Evolutionary conservation across 92 coral and sea anemone species (phyloP), one percentile per base, ranked within the genome.

Genomic region (Palythoa grandiflora): DNA sequence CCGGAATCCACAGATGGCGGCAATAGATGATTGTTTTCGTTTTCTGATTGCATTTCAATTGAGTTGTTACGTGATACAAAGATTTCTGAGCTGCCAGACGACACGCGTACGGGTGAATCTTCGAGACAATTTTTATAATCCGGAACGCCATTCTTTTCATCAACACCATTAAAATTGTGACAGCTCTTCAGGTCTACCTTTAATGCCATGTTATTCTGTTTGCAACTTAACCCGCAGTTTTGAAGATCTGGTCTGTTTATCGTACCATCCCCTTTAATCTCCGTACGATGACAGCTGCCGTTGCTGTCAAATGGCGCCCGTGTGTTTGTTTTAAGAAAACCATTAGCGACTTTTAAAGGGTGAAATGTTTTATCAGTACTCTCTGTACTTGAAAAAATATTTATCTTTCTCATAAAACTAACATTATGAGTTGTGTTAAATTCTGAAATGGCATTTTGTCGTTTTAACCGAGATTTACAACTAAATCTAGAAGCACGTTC

Each of bases 391-490:
- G 76, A 48, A 40, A 81, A 21, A 81, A 81, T 81, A 81, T 81
- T 81, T 81, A 75, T 66, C 44, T 81, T 81, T 81, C 59, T 68
- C 86, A 81, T 81, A 81, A 66, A 65, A 81, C 66, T 75, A 81
- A 66, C 71, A 38, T 81, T 6, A 20, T 47, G 52, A 81, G 86
- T 40, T 61, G 48, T 44, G 75, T 81, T 53, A 20, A 68, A 51
- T 47, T 28, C 63, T 6, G 65, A 65, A 81, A 81, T 39, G 15
- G 76, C 86, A 12, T 81, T 65, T 28, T 81, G 66, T 13, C 76
- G 37, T 21, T 81, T 74, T 2, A 51, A 60, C 21, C 75, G 75
- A 1, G 86, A 74, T 63, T 68, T 63, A 19, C n/a, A 65, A n/a
- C 12, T 6, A 28, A 28, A 28, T 28, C 28, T 28, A 28, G 28